A percentile compares a stretch with the other conserved stretches of the same genome.
Conservation (phyloP, 2,888 invertebrate genomes). For the Mythimna vitellina region DNA sequence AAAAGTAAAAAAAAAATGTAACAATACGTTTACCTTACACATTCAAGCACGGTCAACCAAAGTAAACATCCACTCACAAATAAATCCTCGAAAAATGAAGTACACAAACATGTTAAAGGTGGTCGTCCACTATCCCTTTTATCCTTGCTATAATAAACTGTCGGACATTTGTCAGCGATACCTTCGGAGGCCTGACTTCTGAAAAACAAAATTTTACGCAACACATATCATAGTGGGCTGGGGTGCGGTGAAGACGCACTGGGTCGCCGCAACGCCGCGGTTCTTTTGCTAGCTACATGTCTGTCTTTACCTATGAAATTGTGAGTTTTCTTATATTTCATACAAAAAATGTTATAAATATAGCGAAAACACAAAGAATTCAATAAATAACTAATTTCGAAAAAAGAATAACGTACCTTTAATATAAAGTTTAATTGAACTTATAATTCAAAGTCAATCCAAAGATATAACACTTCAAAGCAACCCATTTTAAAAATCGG, state of each 20-base stretch:
- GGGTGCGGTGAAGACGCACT: conserved; percentile 77
- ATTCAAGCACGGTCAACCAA: conserved; percentile 10
- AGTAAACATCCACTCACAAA: conserved; percentile 40
- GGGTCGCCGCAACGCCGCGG: conserved; percentile 54
- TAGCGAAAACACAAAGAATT: no score
- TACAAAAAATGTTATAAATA: no score
- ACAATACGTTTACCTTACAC: background rate
- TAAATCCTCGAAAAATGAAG: conserved; percentile 58
- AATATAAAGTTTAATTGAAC: no score
- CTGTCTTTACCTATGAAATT: no score
- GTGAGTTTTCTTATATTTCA: no score
- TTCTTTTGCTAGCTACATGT: conserved; percentile 2
- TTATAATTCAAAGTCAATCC: no score
- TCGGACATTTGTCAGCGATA: conserved; percentile 86
- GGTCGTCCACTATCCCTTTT: conserved; percentile 69
- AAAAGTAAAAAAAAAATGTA: background rate
- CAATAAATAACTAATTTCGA: no score
- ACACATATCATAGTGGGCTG: conserved; percentile 88
- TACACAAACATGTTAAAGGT: conserved; percentile 64
- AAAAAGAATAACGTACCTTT: no score
- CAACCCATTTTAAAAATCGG: no score
- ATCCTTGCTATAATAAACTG: conserved; percentile 79
- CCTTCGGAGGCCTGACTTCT: conserved; percentile 78
- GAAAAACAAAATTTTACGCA: conserved; percentile 90
- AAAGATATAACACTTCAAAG: no score